Conservation (phyloP, 1,140 invertebrate genomes). For the Drosophila micromelanica region DNA sequence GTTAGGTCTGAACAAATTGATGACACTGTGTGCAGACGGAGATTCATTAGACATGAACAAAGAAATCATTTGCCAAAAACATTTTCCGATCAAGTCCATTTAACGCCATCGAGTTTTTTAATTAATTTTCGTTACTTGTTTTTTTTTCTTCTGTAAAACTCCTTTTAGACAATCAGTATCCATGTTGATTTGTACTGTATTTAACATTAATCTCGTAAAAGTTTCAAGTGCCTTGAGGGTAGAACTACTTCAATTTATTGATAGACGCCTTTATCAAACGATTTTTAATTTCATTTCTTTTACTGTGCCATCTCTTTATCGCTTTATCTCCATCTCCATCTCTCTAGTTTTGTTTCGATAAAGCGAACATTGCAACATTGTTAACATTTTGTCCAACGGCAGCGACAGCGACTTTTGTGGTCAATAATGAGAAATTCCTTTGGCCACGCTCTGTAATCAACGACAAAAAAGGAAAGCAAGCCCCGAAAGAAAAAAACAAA, state of each 20-base stretch:
- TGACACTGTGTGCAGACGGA: constrained; percentile 12
- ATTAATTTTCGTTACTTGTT: constrained; percentile 59
- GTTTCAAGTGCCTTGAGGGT: constrained; percentile 42
- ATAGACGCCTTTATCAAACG: constrained; percentile 62
- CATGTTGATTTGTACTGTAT: constrained; percentile 53
- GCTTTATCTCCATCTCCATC: not conserved
- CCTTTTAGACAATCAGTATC: constrained; percentile 7
- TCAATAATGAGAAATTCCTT: constrained; percentile 81
- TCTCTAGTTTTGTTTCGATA: constrained; percentile 1
- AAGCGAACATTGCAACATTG: constrained; percentile 57
- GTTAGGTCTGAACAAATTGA: constrained; percentile 32
- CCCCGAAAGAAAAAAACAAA: constrained; percentile 30
- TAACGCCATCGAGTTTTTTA: constrained; percentile 59
- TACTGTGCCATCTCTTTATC: not conserved
- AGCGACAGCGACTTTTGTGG: constrained; percentile 67
- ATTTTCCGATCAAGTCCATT: constrained; percentile 47
- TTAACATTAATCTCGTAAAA: constrained; percentile 69
- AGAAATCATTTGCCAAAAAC: constrained; percentile 39
- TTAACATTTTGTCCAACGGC: constrained; percentile 50
- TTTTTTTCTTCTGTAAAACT: constrained; percentile 9
- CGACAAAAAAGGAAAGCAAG: constrained; percentile 28
- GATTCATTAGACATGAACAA: constrained; percentile 32
- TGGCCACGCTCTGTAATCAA: constrained; percentile 62
- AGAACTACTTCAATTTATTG: constrained; percentile 34
- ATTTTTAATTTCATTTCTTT: constrained; percentile 74